A percentile compares a stretch with the other conserved stretches of the same genome.
phyloP scores from a whole-genome alignment of 2,888 invertebrate species.

The Acrocera orbiculus region DNA sequence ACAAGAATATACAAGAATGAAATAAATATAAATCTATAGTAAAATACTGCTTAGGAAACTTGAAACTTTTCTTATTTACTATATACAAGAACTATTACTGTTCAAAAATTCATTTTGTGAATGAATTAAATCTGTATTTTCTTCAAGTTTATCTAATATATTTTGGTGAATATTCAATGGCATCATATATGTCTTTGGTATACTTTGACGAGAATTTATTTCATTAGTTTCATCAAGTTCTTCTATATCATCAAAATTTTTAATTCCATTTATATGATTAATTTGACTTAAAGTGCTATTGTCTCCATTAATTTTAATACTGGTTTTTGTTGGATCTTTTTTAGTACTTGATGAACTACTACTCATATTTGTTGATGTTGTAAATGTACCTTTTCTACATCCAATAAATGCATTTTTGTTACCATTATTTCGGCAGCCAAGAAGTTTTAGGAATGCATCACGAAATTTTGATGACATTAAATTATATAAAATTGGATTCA shows the following conservation, averaged over 20 bases:
- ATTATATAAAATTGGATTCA: slow-evolving; percentile 83
- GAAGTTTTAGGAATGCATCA: slow-evolving; percentile 54
- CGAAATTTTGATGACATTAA: slow-evolving; percentile 84
- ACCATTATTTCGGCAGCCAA: slow-evolving; percentile 27
- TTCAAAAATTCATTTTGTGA: too few relatives aligned
- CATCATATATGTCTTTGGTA: too few relatives aligned
- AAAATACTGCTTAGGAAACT: too few relatives aligned
- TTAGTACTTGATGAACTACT: slow-evolving; percentile 14
- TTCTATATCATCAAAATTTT: slow-evolving; percentile 8
- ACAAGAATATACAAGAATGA: too few relatives aligned
- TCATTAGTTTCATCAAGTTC: slow-evolving; percentile 8
- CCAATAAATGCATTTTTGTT: slow-evolving; percentile 11
- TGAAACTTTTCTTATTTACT: too few relatives aligned
- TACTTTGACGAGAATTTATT: background rate
- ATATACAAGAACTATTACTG: too few relatives aligned
- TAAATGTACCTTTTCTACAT: slow-evolving; percentile 17
- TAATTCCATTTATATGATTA: background rate
- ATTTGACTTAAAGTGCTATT: background rate
- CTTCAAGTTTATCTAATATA: too few relatives aligned
- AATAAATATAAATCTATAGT: too few relatives aligned
- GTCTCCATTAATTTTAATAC: background rate
- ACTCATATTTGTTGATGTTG: slow-evolving; percentile 18
- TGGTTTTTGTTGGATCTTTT: background rate
- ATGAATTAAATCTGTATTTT: too few relatives aligned
- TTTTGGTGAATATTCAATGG: too few relatives aligned